phyloP scores from a whole-genome alignment of 1,140 invertebrate genomes.

The Drosophila arawakana region DNA sequence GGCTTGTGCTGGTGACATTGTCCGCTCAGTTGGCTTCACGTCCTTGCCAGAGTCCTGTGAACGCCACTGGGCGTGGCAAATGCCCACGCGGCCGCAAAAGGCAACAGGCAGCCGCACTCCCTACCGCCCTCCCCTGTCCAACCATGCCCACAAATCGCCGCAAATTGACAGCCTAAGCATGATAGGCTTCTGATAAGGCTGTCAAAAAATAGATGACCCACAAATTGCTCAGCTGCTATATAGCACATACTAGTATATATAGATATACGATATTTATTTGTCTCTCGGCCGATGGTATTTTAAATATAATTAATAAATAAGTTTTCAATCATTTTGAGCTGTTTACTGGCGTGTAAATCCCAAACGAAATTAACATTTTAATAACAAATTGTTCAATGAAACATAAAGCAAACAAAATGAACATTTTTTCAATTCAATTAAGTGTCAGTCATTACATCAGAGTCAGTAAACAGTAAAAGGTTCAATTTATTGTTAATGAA shows the following conservation, averaged over 20 bases:
- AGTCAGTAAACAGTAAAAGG: conserved; percentile 5
- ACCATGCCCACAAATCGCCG: conserved; percentile 2
- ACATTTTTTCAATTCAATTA: conserved; percentile 20
- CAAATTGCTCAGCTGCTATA: conserved; percentile 31
- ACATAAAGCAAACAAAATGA: background rate
- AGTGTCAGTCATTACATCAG: conserved; percentile 22
- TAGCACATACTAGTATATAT: no score
- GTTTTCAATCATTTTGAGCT: conserved; percentile 8
- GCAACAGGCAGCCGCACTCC: no score
- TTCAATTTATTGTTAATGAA: conserved; percentile 8
- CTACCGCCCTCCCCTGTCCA: background rate
- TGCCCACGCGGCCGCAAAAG: conserved; percentile 60
- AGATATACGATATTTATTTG: background rate
- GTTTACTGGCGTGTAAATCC: conserved; percentile 14
- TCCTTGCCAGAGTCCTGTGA: conserved; percentile 54
- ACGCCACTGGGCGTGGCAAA: conserved; percentile 46
- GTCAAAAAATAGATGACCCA: conserved; percentile 16
- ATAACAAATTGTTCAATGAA: conserved; percentile 17
- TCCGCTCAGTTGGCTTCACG: conserved; percentile 64
- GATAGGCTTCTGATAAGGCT: background rate
- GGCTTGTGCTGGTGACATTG: conserved; percentile 68
- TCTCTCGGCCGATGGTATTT: background rate
- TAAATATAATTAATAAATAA: background rate
- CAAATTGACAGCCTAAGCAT: conserved; percentile 17
- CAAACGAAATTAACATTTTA: conserved; percentile 11